Evolutionary conservation across 1,140 invertebrate species (phyloP), one percentile per base, ranked within the genome.

Genomic region (Sycophaga agraensis): DNA sequence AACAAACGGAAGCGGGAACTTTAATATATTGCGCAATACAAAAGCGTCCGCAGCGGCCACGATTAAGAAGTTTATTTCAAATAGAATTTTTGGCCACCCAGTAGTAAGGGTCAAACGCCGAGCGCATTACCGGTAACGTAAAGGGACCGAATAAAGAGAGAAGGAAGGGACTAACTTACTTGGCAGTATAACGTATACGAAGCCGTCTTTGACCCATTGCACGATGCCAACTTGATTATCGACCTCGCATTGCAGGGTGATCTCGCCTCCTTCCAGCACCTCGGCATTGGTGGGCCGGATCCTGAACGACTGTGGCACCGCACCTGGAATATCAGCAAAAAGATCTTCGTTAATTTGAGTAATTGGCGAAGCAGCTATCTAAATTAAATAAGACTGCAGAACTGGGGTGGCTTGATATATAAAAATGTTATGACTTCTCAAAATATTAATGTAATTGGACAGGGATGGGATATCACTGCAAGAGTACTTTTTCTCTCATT

Each of bases 121-220:
- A n/a, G n/a, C n/a, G n/a, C n/a, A n/a, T n/a, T n/a, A n/a, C 9
- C 4, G 17, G 35, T 34, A 28, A 56, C 42, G n/a, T 37, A 60
- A 34, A 11, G 53, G 34, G 22, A 42, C 3, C 31, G 14, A 49
- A 28, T 49, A 59, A 59, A 56, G 48, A 65, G 49, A 55, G 54
- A 50, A 21, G 11, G 26, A 19, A 39, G 62, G 39, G 21, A 54
- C n/a, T n/a, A n/a, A 77, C 75, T 71, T 66, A 81, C 77, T 75
- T 48, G 66, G 49, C 64, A 73, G 67, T 56, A 79, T 82, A 90
- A 94, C 94, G 66, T 96, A 84, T 24, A 91, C 92, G 74, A 96
- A 95, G 59, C 94, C 93, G 80, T 96, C 93, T 78, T 96, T 96
- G 46, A 92, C 92, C 95, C 95, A 97, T 73, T 97, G 94, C 56